These are phyloP conservation scores for Pocillopora verrucosa DNA, from an alignment of 64 coral and sea anemone species.

Conservation along the genomic window DNA sequence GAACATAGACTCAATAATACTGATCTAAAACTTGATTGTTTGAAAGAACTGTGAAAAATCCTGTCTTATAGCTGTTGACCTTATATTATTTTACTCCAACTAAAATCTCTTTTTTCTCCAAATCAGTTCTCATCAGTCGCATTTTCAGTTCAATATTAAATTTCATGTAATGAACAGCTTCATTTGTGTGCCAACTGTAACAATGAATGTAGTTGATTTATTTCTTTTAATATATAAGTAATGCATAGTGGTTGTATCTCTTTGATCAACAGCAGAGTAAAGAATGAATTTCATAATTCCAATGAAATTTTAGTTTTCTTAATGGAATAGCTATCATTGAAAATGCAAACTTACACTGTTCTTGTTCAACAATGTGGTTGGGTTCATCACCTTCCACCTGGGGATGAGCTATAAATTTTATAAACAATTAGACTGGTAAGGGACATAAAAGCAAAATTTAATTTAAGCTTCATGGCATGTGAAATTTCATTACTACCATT, in stretches of 20 bases:
- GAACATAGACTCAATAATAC: not conserved
- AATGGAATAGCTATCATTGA: not conserved
- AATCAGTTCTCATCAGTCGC: not conserved
- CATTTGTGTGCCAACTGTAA: not conserved
- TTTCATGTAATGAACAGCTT: too few relatives aligned
- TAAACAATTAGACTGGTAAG: too few relatives aligned
- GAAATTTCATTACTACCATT: too few relatives aligned
- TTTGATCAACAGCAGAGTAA: not conserved
- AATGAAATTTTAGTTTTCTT: conserved; percentile 3
- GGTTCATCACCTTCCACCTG: too few relatives aligned
- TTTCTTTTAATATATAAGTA: too few relatives aligned
- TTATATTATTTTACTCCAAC: not conserved
- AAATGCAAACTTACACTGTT: too few relatives aligned
- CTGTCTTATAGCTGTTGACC: too few relatives aligned
- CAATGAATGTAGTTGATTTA: not conserved
- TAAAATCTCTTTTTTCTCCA: not conserved
- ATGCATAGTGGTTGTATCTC: too few relatives aligned
- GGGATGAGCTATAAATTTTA: too few relatives aligned
- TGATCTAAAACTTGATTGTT: not conserved
- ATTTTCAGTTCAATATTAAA: not conserved
- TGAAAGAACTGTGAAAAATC: not conserved
- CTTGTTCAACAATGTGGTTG: too few relatives aligned
- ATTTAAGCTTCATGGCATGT: too few relatives aligned
- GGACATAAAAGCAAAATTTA: too few relatives aligned
- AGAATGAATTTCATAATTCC: not conserved